Evolutionary conservation across 2,113 vertebrate species (phyloP).

Genomic region (Halichoeres trimaculatus): DNA sequence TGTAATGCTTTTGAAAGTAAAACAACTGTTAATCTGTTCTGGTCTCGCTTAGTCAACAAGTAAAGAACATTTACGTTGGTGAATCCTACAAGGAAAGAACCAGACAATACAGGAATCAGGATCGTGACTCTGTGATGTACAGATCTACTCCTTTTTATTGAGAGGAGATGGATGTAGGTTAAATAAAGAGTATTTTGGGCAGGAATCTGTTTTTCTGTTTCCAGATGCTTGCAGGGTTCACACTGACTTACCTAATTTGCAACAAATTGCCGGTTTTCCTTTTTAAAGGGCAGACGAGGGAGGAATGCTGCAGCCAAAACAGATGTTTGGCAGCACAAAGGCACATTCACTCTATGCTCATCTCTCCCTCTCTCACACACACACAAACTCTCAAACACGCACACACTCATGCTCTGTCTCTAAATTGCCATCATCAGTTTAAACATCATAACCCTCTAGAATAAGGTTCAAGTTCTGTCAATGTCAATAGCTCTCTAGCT

Average conservation of each 20-base stretch:
- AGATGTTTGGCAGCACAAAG: constrained; percentile 59
- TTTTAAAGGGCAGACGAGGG: constrained; percentile 57
- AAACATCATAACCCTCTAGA: constrained; percentile 30
- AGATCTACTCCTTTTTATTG: background rate
- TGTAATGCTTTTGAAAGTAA: too few species aligned
- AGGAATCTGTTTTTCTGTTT: constrained; percentile 29
- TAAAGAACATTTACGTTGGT: background rate
- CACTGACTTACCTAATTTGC: constrained; percentile 59
- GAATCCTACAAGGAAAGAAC: background rate
- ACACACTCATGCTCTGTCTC: background rate
- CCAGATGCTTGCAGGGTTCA: constrained; percentile 51
- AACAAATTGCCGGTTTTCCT: constrained; percentile 58
- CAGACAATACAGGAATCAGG: too few species aligned
- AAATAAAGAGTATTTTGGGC: background rate
- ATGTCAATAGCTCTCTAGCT: constrained; percentile 54
- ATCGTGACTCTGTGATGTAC: background rate
- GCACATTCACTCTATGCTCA: background rate
- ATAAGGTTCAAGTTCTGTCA: constrained; percentile 60
- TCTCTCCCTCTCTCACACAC: background rate
- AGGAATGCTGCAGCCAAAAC: constrained; percentile 51
- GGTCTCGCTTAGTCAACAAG: background rate
- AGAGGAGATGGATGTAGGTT: background rate
- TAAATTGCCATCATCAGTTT: constrained; percentile 38
- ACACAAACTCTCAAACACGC: background rate
- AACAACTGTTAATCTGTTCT: background rate